Conservation (phyloP, 2,797 vertebrate genomes). For the Crenichthys baileyi region DNA sequence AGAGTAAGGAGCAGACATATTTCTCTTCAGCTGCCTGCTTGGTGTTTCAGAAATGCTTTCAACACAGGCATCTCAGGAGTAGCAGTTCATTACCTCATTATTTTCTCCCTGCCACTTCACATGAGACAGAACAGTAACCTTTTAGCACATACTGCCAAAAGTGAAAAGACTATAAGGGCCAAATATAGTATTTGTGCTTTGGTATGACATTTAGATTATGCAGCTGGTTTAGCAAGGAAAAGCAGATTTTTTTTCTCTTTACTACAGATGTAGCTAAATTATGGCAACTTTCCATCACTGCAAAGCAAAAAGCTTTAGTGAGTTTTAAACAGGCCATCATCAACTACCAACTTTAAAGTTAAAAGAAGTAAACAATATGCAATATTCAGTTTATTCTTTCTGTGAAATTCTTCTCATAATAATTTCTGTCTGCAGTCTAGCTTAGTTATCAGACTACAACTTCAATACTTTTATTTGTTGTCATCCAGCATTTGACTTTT, state of each 20-base stretch:
- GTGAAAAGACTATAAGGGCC: not conserved
- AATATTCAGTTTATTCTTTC: not conserved
- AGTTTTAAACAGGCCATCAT: too few relatives aligned
- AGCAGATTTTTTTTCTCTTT: not conserved
- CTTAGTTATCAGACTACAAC: too few relatives aligned
- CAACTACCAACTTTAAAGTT: too few relatives aligned
- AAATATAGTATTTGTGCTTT: not conserved
- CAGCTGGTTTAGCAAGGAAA: not conserved
- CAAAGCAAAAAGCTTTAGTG: not conserved
- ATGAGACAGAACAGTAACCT: not conserved
- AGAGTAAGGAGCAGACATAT: not conserved
- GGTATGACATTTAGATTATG: not conserved
- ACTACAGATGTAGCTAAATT: not conserved
- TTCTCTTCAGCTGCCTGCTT: conserved; percentile 17
- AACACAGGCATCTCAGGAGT: conserved; percentile 30
- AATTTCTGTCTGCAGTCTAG: not conserved
- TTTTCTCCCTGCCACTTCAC: conserved; percentile 3
- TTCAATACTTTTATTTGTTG: not conserved
- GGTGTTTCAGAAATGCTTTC: conserved; percentile 13
- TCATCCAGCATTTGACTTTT: not conserved
- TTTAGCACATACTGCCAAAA: not conserved
- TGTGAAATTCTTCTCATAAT: not conserved
- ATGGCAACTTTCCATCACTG: not conserved
- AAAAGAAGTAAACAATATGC: not conserved
- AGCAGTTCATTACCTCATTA: conserved; percentile 26